Evolutionary conservation across 2,113 vertebrate species (phyloP).

Genomic region (Mellivora capensis): DNA sequence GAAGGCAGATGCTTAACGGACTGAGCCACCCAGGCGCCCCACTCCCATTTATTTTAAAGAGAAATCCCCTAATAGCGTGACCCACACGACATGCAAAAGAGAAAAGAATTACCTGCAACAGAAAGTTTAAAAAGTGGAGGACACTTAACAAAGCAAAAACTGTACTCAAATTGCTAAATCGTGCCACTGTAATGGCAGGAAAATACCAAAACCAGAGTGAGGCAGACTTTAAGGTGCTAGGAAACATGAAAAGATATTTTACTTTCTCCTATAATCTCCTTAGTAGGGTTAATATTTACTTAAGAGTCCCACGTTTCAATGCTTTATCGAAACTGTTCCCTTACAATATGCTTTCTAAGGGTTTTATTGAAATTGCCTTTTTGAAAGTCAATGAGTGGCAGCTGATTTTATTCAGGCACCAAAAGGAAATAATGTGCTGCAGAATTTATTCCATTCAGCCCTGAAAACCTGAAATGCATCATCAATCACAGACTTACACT

Average conservation of each 20-base stretch:
- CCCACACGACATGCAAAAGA: neutral
- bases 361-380: neutral
- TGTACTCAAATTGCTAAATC: neutral
- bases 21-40: neutral
- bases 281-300: neutral
- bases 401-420: conserved; percentile 6
- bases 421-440: neutral
- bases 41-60: neutral
- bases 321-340: neutral
- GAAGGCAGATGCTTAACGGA: neutral
- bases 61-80: neutral
- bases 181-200: neutral
- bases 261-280: neutral
- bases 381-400: neutral
- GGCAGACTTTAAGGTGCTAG: neutral
- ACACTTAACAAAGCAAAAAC: neutral
- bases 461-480: conserved; percentile 21
- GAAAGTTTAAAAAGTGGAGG: neutral
- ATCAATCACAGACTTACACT: neutral
- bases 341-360: neutral
- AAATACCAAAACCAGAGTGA: neutral
- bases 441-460: neutral
- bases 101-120: neutral
- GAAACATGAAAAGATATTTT: neutral
- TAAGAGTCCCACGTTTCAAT: neutral